Conservation (phyloP, 2,888 invertebrate species). For the Folsomia manolachei region DNA sequence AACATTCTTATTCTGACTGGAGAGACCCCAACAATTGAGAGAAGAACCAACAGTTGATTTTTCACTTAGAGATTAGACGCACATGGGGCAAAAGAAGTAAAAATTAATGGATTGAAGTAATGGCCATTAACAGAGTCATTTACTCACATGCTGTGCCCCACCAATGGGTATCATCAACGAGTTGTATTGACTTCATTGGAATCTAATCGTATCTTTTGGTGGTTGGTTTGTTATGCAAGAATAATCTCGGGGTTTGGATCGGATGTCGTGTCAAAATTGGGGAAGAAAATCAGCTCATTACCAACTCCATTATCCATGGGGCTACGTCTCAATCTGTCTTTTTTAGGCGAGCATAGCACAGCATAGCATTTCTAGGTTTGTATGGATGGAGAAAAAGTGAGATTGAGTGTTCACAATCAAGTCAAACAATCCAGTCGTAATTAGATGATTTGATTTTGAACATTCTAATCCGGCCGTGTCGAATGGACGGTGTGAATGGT, state of each 20-base stretch:
- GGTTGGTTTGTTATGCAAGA: not conserved
- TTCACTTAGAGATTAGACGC: constrained; percentile 14
- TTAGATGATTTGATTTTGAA: not conserved
- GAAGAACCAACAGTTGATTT: constrained; percentile 14
- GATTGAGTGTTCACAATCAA: not conserved
- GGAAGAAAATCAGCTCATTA: constrained; percentile 2
- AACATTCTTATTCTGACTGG: not conserved
- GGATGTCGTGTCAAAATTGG: not conserved
- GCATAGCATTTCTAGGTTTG: not conserved
- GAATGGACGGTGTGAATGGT: too few relatives aligned
- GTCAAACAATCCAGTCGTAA: not conserved
- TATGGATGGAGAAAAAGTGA: too few relatives aligned
- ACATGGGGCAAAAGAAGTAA: constrained; percentile 9
- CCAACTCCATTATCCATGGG: constrained; percentile 2
- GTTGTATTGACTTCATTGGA: constrained; percentile 26
- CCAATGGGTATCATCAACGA: constrained; percentile 18
- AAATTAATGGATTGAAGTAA: constrained; percentile 22
- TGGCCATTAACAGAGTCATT: constrained; percentile 23
- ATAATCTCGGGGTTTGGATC: not conserved
- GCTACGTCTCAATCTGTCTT: not conserved
- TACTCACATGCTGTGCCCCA: constrained; percentile 17
- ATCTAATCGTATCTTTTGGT: constrained; percentile 4
- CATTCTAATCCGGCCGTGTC: too few relatives aligned
- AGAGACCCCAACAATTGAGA: not conserved
- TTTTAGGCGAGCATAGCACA: not conserved